A percentile compares a stretch with the other conserved stretches of the same genome.
These are phyloP conservation scores for Drosophila insularis DNA, from an alignment of 1,140 invertebrate species.

Conservation along the genomic window DNA sequence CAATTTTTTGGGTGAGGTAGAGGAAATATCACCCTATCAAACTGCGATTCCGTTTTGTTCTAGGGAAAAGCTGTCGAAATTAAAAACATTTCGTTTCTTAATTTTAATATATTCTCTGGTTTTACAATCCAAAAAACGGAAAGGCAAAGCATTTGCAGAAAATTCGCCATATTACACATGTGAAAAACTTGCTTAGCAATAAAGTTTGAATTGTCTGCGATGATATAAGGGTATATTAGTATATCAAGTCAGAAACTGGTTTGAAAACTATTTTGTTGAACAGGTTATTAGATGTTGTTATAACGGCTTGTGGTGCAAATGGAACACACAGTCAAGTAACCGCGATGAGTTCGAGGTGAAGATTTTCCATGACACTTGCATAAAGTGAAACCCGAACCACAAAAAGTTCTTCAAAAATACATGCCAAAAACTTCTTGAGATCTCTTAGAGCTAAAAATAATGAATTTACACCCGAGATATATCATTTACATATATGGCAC, in stretches of 20 bases:
- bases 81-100: too few species aligned
- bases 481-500: slow-evolving; percentile 6
- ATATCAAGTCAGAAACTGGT: neutral
- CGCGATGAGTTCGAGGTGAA: neutral
- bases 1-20: too few species aligned
- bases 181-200: neutral
- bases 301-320: neutral
- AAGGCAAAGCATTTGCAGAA: neutral
- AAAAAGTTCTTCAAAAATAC: neutral
- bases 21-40: too few species aligned
- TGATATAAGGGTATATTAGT: neutral
- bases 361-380: neutral
- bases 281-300: neutral
- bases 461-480: neutral
- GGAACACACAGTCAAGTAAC: neutral
- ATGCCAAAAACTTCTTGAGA: too few species aligned
- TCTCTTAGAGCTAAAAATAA: neutral
- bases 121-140: too few species aligned
- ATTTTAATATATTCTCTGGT: too few species aligned
- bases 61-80: too few species aligned
- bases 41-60: too few species aligned
- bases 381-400: neutral
- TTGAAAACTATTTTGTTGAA: neutral
- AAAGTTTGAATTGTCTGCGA: neutral
- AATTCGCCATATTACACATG: neutral